A percentile compares a stretch with the other conserved stretches of the same genome.
These are phyloP conservation scores for Oedothorax gibbosus DNA, from an alignment of 1,140 invertebrate genomes.

Conservation along the genomic window DNA sequence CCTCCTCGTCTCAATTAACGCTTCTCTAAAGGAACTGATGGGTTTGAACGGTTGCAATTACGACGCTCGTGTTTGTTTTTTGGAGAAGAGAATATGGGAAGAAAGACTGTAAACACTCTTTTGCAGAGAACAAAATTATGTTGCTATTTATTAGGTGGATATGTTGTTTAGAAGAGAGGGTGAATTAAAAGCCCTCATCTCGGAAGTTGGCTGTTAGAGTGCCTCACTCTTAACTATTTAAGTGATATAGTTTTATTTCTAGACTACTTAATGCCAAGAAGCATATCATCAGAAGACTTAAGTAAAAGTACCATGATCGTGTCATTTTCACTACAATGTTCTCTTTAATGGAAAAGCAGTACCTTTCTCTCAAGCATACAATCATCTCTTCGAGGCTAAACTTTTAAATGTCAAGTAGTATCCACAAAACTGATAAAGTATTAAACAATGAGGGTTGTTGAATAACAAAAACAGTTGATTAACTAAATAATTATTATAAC, in stretches of 20 bases:
- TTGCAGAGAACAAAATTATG: background rate
- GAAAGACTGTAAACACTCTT: background rate
- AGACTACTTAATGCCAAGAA: no score
- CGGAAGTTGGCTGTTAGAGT: background rate
- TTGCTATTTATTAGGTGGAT: slow-evolving; percentile 14
- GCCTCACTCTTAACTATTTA: background rate
- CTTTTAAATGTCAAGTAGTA: no score
- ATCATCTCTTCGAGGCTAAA: no score
- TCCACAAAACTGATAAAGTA: no score
- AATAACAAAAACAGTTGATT: no score
- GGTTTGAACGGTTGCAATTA: slow-evolving; percentile 30
- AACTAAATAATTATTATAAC: no score
- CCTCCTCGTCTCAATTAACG: slow-evolving; percentile 32
- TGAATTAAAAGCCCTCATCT: background rate
- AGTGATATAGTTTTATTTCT: background rate
- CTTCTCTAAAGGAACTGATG: background rate
- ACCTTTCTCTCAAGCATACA: no score
- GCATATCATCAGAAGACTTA: no score
- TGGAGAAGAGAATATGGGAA: slow-evolving; percentile 1
- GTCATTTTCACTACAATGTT: no score
- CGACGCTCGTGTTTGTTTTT: slow-evolving; percentile 12
- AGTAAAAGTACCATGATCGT: no score
- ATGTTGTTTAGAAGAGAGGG: slow-evolving; percentile 1
- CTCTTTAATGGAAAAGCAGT: no score
- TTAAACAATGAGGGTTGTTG: no score